A percentile compares a stretch with the other conserved stretches of the same genome.
These are phyloP conservation scores for Petrolisthes cinctipes DNA, from an alignment of 2,888 invertebrate species.

Conservation along the genomic window DNA sequence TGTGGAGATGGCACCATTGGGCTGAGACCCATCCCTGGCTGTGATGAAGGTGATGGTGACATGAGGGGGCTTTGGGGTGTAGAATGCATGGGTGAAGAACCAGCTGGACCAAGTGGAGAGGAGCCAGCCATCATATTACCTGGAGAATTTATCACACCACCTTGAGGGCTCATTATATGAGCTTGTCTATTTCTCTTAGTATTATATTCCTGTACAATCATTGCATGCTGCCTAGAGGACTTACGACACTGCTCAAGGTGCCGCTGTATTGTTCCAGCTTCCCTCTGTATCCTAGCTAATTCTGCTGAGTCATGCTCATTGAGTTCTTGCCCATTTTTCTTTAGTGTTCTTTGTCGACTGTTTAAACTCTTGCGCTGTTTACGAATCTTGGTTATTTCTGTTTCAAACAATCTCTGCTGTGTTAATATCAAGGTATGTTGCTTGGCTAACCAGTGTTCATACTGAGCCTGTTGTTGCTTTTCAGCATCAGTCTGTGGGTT, in stretches of 20 bases:
- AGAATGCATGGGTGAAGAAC: conserved; percentile 63
- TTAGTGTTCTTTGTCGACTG: conserved; percentile 86
- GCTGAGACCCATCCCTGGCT: conserved; percentile 58
- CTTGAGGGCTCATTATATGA: conserved; percentile 57
- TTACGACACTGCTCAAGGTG: conserved; percentile 85
- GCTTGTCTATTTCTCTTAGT: conserved; percentile 74
- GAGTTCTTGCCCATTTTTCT: conserved; percentile 85
- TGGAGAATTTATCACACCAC: conserved; percentile 48
- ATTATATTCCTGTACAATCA: conserved; percentile 81
- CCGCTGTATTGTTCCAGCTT: conserved; percentile 83
- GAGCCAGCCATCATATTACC: conserved; percentile 52
- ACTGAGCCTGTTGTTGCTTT: conserved; percentile 71
- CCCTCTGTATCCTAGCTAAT: conserved; percentile 72
- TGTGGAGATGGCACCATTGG: conserved; percentile 62
- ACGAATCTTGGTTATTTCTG: conserved; percentile 87
- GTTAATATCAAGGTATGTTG: conserved; percentile 73
- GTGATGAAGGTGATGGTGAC: conserved; percentile 64
- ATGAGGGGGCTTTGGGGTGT: conserved; percentile 64
- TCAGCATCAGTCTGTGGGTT: conserved; percentile 74
- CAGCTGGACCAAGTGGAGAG: conserved; percentile 58
- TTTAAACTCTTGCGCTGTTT: conserved; percentile 88
- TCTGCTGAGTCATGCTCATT: conserved; percentile 80
- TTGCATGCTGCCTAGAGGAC: conserved; percentile 82
- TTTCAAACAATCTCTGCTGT: conserved; percentile 87
- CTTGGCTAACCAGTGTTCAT: conserved; percentile 88